Conservation (phyloP, 2,888 invertebrate species). For the Hirtodrosophila alboralis region DNA sequence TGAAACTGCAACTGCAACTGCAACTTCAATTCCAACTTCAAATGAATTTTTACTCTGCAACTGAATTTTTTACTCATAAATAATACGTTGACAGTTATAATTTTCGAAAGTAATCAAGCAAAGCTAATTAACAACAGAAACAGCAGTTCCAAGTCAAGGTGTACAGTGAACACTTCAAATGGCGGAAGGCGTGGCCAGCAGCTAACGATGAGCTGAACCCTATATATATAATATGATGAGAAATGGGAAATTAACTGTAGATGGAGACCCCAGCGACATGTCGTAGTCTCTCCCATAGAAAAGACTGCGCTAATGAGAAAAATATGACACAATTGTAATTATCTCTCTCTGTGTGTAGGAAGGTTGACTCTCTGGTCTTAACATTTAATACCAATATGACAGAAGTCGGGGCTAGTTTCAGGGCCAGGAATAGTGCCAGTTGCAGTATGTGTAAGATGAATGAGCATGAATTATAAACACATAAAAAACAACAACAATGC, state of each 20-base stretch:
- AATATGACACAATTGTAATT: constrained; percentile 81
- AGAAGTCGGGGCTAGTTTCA: constrained; percentile 22
- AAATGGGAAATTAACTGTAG: constrained; percentile 19
- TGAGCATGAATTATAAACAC: constrained; percentile 78
- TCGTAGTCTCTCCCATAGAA: constrained; percentile 52
- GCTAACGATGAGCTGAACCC: constrained; percentile 33
- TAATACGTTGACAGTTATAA: constrained; percentile 80
- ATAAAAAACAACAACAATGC: constrained; percentile 56
- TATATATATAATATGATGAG: constrained; percentile 1
- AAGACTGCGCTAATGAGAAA: constrained; percentile 72
- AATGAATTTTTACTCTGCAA: constrained; percentile 38
- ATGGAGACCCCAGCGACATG: constrained; percentile 26
- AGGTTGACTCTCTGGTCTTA: constrained; percentile 39
- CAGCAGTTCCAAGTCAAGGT: constrained; percentile 26
- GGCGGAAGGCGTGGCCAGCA: constrained; percentile 45
- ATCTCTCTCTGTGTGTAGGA: constrained; percentile 42
- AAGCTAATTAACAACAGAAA: constrained; percentile 74
- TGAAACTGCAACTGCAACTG: constrained; percentile 26
- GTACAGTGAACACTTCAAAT: constrained; percentile 60
- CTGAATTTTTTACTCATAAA: constrained; percentile 70
- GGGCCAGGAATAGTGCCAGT: constrained; percentile 30
- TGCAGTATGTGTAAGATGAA: constrained; percentile 63
- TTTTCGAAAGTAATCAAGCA: constrained; percentile 80
- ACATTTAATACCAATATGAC: constrained; percentile 70
- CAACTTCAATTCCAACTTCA: constrained; percentile 36